Evolutionary conservation across 2,888 invertebrate genomes (phyloP).

Genomic region (Esperia sulphurella): DNA sequence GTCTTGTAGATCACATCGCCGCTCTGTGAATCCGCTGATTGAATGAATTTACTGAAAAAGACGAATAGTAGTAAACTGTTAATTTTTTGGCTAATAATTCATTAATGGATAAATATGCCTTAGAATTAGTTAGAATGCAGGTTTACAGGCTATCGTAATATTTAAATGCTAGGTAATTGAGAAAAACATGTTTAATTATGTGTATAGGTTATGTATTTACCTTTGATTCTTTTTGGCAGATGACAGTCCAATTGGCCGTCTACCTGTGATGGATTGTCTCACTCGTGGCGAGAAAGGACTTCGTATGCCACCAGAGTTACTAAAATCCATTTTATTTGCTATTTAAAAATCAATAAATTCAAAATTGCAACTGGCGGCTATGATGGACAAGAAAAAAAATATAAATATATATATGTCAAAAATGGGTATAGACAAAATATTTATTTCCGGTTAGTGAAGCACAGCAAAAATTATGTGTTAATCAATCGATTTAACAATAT

Average conservation of each 20-base stretch:
- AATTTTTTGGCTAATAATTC: neutral
- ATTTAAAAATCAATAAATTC: constrained; percentile 1
- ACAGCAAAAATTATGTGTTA: neutral
- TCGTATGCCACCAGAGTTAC: constrained; percentile 57
- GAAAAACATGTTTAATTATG: neutral
- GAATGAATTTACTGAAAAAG: constrained; percentile 48
- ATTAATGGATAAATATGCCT: no score
- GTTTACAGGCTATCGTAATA: neutral
- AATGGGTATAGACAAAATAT: neutral
- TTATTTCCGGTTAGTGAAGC: neutral
- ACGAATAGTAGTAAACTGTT: neutral
- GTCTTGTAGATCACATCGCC: constrained; percentile 89
- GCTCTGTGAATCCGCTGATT: constrained; percentile 46
- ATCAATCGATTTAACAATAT: neutral
- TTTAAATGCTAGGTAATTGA: neutral
- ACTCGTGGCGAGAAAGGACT: constrained; percentile 71
- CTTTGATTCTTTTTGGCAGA: constrained; percentile 59
- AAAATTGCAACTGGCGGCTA: constrained; percentile 20
- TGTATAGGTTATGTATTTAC: constrained; percentile 33
- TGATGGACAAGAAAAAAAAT: constrained; percentile 21
- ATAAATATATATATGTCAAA: constrained; percentile 2
- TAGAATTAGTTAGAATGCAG: neutral
- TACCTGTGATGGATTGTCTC: constrained; percentile 55
- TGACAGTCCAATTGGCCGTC: constrained; percentile 49
- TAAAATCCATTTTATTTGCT: constrained; percentile 49